Evolutionary conservation across 2,113 vertebrate genomes (phyloP).

Genomic region (Labeo rohita): DNA sequence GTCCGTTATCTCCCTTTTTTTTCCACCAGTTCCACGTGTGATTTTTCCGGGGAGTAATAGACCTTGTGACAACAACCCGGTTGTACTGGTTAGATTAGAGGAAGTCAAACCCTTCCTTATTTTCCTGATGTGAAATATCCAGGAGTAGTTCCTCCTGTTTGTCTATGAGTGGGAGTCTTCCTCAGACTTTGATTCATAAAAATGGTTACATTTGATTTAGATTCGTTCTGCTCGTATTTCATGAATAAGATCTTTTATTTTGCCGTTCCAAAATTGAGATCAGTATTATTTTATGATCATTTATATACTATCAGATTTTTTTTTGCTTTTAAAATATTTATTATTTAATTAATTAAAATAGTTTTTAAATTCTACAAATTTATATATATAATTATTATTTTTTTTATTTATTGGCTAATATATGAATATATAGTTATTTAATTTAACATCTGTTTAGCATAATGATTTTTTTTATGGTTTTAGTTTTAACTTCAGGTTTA

Average conservation of each 20-base stretch:
- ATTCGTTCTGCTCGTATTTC: background rate
- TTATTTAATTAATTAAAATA: too few relatives aligned
- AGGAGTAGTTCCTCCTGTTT: background rate
- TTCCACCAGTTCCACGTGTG: slow-evolving; percentile 34
- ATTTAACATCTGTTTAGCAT: too few relatives aligned
- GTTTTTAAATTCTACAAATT: too few relatives aligned
- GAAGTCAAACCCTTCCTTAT: background rate
- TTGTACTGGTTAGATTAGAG: background rate
- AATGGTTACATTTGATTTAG: background rate
- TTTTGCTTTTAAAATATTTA: too few relatives aligned
- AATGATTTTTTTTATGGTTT: too few relatives aligned
- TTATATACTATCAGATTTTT: too few relatives aligned
- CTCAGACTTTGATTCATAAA: background rate
- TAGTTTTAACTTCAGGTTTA: too few relatives aligned
- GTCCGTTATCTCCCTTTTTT: slow-evolving; percentile 1
- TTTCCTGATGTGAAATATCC: background rate
- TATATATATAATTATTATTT: too few relatives aligned
- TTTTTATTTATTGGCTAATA: too few relatives aligned
- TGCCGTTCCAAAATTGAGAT: too few relatives aligned
- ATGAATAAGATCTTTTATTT: background rate
- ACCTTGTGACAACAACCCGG: background rate
- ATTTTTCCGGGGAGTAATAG: background rate
- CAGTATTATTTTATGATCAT: too few relatives aligned
- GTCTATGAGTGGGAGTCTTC: background rate
- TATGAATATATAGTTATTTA: too few relatives aligned